A percentile compares a stretch with the other conserved stretches of the same genome.
Conservation (phyloP, 2,888 invertebrate genomes). For the Masnerella sp. region DNA sequence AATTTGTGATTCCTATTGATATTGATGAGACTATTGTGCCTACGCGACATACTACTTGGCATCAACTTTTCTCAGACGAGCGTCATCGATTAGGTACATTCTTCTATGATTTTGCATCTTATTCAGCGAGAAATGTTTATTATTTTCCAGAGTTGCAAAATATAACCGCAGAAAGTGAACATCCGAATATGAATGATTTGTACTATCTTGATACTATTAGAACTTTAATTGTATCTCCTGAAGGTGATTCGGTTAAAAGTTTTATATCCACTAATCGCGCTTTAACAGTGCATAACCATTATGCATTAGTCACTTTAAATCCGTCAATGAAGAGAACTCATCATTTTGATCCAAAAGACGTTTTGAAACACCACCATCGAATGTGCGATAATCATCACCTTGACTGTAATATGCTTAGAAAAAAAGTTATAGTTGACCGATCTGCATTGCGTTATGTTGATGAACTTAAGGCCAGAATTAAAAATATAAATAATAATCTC, state of each 20-base stretch:
- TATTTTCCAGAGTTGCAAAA: constrained; percentile 80
- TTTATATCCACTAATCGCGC: constrained; percentile 83
- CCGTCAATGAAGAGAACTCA: constrained; percentile 79
- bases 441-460: constrained; percentile 69
- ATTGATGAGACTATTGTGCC: constrained; percentile 87
- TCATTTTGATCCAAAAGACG: constrained; percentile 81
- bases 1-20: constrained; percentile 84
- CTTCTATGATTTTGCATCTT: constrained; percentile 80
- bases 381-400: constrained; percentile 71
- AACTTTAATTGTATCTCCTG: constrained; percentile 81
- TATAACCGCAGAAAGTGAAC: not conserved
- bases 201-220: constrained; percentile 79
- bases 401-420: constrained; percentile 72
- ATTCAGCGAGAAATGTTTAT: constrained; percentile 84
- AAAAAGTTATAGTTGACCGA: constrained; percentile 67
- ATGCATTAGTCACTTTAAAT: constrained; percentile 82
- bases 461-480: constrained; percentile 67
- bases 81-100: constrained; percentile 73
- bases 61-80: constrained; percentile 79
- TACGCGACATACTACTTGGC: constrained; percentile 80
- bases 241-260: constrained; percentile 85
- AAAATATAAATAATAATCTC: too few species aligned
- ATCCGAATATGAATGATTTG: too few species aligned
- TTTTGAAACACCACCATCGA: constrained; percentile 85
- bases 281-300: constrained; percentile 87